Percentiles rank a stretch among this genome's conserved stretches.
Evolutionary conservation across 2,797 vertebrate genomes (phyloP).

Genomic region (Pseudochaenichthys georgianus): DNA sequence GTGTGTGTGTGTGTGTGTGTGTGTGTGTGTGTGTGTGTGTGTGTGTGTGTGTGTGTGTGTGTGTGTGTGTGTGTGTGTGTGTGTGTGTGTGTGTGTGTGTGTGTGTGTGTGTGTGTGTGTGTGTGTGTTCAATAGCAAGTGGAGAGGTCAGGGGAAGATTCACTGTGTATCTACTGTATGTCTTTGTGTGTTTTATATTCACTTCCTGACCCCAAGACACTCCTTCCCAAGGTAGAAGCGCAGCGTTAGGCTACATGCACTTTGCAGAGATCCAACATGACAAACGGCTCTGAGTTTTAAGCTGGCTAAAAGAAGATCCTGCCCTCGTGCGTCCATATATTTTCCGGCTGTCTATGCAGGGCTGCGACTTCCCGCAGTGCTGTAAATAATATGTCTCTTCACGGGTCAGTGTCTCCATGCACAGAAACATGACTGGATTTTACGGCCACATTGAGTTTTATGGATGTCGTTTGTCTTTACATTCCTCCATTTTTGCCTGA

Average conservation of each 20-base stretch:
- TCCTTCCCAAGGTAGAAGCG: conserved; percentile 68
- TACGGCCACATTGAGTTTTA: conserved; percentile 53
- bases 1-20: no score
- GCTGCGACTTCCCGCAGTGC: conserved; percentile 57
- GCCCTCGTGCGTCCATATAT: conserved; percentile 50
- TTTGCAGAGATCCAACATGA: conserved; percentile 59
- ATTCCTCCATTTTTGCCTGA: conserved; percentile 2
- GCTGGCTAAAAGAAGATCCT: conserved; percentile 64
- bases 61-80: no score
- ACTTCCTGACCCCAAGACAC: conserved; percentile 67
- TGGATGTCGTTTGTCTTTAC: conserved; percentile 34
- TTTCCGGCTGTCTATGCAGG: conserved; percentile 53
- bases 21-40: no score
- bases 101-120: no score
- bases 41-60: no score
- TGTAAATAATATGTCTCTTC: conserved; percentile 74
- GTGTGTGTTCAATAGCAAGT: background rate
- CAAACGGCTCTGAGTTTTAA: conserved; percentile 62
- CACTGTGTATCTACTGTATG: conserved; percentile 37
- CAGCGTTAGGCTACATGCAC: conserved; percentile 60
- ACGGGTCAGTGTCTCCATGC: conserved; percentile 47
- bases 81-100: no score
- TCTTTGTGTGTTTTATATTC: conserved; percentile 42
- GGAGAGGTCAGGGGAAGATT: conserved; percentile 37
- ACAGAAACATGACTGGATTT: conserved; percentile 39